Conservation (phyloP, 2,888 invertebrate species). For the Drosophila cognata region DNA sequence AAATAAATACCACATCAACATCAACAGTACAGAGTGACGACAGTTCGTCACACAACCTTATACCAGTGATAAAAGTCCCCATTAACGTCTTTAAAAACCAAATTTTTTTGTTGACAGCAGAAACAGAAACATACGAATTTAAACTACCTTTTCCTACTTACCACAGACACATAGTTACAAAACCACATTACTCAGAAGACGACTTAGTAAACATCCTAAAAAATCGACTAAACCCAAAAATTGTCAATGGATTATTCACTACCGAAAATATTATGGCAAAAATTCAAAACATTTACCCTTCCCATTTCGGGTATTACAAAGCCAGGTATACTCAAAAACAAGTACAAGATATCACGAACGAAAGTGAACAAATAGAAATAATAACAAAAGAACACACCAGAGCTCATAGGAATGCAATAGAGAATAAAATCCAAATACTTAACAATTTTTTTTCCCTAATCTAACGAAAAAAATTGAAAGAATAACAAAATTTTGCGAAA, state of each 20-base stretch:
- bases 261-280: slow-evolving; percentile 26
- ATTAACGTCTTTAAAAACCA: slow-evolving; percentile 53
- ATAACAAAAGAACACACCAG: slow-evolving; percentile 9
- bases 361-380: slow-evolving; percentile 1
- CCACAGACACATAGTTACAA: slow-evolving; percentile 38
- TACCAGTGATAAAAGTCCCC: slow-evolving; percentile 29
- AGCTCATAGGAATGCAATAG: slow-evolving; percentile 21
- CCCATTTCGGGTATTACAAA: slow-evolving; percentile 17
- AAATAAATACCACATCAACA: slow-evolving; percentile 17
- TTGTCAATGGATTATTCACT: slow-evolving; percentile 23
- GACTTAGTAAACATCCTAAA: slow-evolving; percentile 11
- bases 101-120: slow-evolving; percentile 23
- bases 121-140: slow-evolving; percentile 9
- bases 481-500: slow-evolving; percentile 18
- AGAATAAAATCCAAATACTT: slow-evolving; percentile 27
- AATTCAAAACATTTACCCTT: slow-evolving; percentile 16
- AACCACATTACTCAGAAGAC: slow-evolving; percentile 5
- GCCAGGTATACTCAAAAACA: slow-evolving; percentile 20
- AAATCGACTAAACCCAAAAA: slow-evolving; percentile 15
- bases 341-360: slow-evolving; percentile 12
- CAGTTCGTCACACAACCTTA: slow-evolving; percentile 39
- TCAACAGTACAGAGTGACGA: slow-evolving; percentile 36
- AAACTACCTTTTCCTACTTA: slow-evolving; percentile 21
- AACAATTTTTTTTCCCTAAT: neutral
- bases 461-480: neutral